Conservation (phyloP, 2,113 vertebrate genomes). For the Leuciscus idus region DNA sequence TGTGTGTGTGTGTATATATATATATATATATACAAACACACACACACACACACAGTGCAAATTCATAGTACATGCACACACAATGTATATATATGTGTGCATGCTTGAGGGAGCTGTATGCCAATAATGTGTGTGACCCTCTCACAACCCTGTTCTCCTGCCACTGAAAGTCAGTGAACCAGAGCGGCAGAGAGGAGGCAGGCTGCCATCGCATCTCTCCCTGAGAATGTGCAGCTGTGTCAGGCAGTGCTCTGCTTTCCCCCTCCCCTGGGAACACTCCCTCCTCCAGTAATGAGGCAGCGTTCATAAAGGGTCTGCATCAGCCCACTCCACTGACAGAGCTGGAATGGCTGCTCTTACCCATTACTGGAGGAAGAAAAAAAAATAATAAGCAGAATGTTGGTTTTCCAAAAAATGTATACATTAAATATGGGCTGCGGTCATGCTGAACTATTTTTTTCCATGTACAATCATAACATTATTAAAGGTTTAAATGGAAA, state of each 20-base stretch:
- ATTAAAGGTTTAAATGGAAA: not conserved
- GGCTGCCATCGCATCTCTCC: conserved; percentile 62
- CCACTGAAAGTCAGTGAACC: conserved; percentile 51
- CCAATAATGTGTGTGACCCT: conserved; percentile 26
- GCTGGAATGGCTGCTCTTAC: conserved; percentile 51
- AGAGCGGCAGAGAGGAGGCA: conserved; percentile 56
- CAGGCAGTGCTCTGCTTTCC: conserved; percentile 58
- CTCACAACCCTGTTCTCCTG: conserved; percentile 8
- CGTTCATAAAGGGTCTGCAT: conserved; percentile 60
- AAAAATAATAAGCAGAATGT: conserved; percentile 35
- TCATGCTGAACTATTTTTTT: not conserved
- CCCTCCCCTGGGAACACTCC: conserved; percentile 58
- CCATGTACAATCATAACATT: not conserved
- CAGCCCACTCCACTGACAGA: conserved; percentile 42
- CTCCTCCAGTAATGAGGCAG: conserved; percentile 62
- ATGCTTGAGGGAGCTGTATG: conserved; percentile 23
- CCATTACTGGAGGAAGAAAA: conserved; percentile 29
- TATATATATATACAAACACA: not conserved
- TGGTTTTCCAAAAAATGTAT: not conserved
- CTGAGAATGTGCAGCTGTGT: conserved; percentile 64
- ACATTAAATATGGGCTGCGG: not conserved
- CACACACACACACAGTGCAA: not conserved
- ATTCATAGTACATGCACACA: no score
- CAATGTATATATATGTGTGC: not conserved
- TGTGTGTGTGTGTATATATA: no score